Percentiles rank a stretch among this genome's conserved stretches.
phyloP scores from a whole-genome alignment of 2,113 vertebrate genomes.

The Dicaeum eximium region DNA sequence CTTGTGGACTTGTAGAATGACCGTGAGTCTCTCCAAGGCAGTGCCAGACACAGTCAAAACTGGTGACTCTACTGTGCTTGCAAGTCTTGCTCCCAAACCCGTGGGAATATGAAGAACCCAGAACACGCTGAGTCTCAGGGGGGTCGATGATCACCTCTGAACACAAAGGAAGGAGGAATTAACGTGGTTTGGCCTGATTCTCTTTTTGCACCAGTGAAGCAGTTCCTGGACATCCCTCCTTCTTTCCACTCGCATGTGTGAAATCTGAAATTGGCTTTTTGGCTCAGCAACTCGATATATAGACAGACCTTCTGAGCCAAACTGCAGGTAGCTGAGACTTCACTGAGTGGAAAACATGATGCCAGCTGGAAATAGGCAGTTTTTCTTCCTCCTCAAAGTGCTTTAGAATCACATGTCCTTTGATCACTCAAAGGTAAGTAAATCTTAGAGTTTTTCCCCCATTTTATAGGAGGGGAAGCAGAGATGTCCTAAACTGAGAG shows the following conservation, averaged over 20 bases:
- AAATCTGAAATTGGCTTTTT: conserved; percentile 10
- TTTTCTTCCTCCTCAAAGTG: conserved; percentile 50
- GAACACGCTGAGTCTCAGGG: not conserved
- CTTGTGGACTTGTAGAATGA: conserved; percentile 54
- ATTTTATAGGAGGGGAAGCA: conserved; percentile 2
- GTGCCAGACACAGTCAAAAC: not conserved
- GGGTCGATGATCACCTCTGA: not conserved
- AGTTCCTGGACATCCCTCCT: conserved; percentile 7
- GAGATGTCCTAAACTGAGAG: not conserved
- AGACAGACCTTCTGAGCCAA: conserved; percentile 14
- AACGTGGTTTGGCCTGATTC: conserved; percentile 51
- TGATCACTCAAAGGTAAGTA: conserved; percentile 52
- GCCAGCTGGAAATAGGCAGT: conserved; percentile 44
- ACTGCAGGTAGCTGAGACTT: conserved; percentile 18
- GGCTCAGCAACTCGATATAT: not conserved
- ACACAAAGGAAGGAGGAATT: conserved; percentile 13
- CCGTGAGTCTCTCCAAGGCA: conserved; percentile 35
- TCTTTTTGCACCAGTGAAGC: conserved; percentile 59
- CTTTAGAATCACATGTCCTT: conserved; percentile 45
- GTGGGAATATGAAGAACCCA: not conserved
- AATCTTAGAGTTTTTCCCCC: conserved; percentile 28
- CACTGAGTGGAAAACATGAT: conserved; percentile 34
- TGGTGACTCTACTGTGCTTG: conserved; percentile 29
- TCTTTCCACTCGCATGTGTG: not conserved
- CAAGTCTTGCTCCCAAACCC: conserved; percentile 15